Evolutionary conservation across 2,113 vertebrate species (phyloP), one percentile per base, ranked within the genome.

Genomic region (Orthonyx spaldingii): DNA sequence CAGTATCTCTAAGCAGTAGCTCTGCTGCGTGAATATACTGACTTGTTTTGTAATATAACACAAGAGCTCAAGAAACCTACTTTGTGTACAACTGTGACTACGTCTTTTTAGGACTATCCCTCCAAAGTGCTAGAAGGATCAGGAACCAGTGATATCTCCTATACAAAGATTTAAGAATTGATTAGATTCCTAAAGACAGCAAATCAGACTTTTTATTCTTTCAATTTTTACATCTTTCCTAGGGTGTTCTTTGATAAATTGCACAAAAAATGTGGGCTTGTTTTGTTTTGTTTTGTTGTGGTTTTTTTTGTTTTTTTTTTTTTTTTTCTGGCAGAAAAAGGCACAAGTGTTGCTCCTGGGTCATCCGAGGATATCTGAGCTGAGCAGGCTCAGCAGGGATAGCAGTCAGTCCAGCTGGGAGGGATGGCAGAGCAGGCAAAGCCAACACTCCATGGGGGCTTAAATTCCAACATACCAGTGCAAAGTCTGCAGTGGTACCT

Each of bases 1-100:
- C 87, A 97, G 89, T 94, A 90, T 87, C 64, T 93, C 78, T 60
- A 79, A 93, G 87, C 70, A 90, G 65, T 90, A 71, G 39, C 44
- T 33, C 37, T 37, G 30, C 72, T 77, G 47, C 49, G 52, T 86
- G 89, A 95, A 55, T 72, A 56, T 24, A 89, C 82, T 83, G 83
- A 94, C n/a, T n/a, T n/a, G n/a, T n/a, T n/a, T n/a, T n/a, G n/a
- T 59, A 88, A 80, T 13, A 32, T 10, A 92, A 70, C 28, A 42
- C 7, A 1, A 27, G 64, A 90, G 41, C 57, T 53, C 60, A 64
- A 13, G 59, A 57, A 56, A 22, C 47, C 61, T 84, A 63, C 59
- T 91, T 78, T 56, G 3, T 39, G 50, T 77, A 89, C 13, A 72
- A 50, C 49, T 68, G 42, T 53, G 56, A 94, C 86, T 24, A 26